Evolutionary conservation across 2,797 vertebrate genomes (phyloP).

Genomic region (Zalophus californianus): DNA sequence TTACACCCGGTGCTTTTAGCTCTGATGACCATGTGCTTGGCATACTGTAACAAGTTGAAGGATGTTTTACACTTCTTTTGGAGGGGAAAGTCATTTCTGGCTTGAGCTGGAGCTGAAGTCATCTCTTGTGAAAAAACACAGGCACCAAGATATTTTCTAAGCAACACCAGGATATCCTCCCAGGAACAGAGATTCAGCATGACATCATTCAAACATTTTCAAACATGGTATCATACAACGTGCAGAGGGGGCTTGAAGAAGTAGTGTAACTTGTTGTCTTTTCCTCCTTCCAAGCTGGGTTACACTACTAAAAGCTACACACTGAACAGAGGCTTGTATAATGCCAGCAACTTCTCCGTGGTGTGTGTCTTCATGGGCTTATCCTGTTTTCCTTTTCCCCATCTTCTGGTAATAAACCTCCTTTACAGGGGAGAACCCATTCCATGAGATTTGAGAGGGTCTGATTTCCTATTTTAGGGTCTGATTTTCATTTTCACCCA

Average conservation of each 20-base stretch:
- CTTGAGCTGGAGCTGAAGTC: constrained; percentile 21
- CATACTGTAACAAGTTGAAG: neutral
- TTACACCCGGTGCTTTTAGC: neutral
- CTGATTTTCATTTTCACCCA: neutral
- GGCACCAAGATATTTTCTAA: neutral
- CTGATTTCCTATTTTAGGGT: neutral
- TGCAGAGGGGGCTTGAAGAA: neutral
- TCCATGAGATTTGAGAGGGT: neutral
- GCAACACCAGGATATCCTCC: neutral
- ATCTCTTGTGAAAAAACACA: neutral
- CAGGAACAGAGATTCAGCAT: neutral
- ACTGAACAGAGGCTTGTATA: neutral
- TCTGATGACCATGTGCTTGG: neutral
- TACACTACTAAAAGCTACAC: neutral
- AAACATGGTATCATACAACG: neutral
- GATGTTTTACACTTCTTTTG: constrained; percentile 14
- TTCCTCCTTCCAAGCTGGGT: neutral
- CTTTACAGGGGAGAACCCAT: neutral
- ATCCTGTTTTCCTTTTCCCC: neutral
- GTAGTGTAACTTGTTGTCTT: neutral
- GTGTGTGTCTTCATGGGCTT: neutral
- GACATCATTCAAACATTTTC: neutral
- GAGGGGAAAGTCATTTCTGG: neutral
- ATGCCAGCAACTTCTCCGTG: neutral
- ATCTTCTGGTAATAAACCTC: neutral